Conservation (phyloP, 2,113 vertebrate species). For the Zosterops pallidus region DNA sequence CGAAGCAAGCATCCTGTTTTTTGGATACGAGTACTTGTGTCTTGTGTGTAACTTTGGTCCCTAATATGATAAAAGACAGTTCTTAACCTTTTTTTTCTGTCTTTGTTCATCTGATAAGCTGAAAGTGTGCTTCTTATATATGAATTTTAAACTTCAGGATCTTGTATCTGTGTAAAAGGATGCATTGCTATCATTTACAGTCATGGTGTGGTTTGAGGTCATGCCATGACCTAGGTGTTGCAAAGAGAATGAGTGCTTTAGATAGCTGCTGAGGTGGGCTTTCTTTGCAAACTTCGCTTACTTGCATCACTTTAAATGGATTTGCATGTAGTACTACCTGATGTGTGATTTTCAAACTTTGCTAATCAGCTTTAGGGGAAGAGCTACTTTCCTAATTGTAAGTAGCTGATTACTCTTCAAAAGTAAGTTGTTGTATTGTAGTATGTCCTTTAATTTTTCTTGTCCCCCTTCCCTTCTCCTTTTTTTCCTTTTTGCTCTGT, state of each 20-base stretch:
- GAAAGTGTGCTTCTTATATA: not conserved
- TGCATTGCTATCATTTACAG: not conserved
- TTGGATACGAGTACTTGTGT: not conserved
- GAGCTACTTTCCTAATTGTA: constrained; percentile 8
- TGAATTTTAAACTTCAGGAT: not conserved
- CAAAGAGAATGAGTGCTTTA: not conserved
- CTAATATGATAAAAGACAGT: not conserved
- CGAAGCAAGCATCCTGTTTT: not conserved
- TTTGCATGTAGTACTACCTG: not conserved
- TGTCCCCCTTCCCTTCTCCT: not conserved
- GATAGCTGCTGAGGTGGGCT: not conserved
- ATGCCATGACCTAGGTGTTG: not conserved
- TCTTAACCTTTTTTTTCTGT: not conserved
- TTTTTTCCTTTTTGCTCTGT: not conserved
- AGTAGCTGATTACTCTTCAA: constrained; percentile 15
- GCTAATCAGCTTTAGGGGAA: not conserved
- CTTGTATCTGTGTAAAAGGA: not conserved
- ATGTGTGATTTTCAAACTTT: not conserved
- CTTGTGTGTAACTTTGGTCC: not conserved
- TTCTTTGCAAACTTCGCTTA: not conserved
- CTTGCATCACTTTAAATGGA: not conserved
- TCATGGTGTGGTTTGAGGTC: not conserved
- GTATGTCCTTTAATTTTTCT: not conserved
- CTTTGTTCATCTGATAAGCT: not conserved
- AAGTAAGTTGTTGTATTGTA: not conserved